A percentile compares a stretch with the other conserved stretches of the same genome.
Evolutionary conservation across 2,113 vertebrate species (phyloP).

Genomic region (Pseudorasbora parva): DNA sequence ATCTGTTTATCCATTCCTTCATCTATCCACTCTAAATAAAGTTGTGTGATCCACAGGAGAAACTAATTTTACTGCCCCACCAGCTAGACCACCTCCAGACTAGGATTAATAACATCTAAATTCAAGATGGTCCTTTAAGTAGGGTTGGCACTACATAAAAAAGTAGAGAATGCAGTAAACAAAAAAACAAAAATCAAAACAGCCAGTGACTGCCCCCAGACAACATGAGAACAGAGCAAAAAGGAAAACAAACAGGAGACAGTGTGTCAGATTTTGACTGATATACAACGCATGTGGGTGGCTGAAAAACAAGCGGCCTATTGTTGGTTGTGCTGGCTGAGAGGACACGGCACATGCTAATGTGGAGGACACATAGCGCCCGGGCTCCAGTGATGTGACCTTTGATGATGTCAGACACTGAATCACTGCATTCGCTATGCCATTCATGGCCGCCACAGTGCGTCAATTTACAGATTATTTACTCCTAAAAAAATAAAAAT

Average conservation of each 20-base stretch:
- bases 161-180: background rate
- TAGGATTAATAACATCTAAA: background rate
- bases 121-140: background rate
- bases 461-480: conserved; percentile 16
- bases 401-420: conserved; percentile 33
- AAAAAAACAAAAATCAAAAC: background rate
- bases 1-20: no score
- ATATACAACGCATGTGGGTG: conserved; percentile 16
- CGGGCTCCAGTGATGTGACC: background rate
- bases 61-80: background rate
- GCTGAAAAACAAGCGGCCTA: conserved; percentile 10
- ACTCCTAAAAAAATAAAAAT: no score
- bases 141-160: background rate
- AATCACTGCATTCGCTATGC: conserved; percentile 25
- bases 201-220: background rate
- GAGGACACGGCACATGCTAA: conserved; percentile 19
- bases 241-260: conserved; percentile 30
- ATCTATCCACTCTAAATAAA: background rate
- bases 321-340: background rate
- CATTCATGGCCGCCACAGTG: conserved; percentile 13
- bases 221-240: conserved; percentile 16
- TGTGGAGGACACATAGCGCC: background rate
- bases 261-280: conserved; percentile 34
- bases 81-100: background rate
- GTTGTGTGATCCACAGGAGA: background rate